phyloP scores from a whole-genome alignment of 2,888 invertebrate genomes.

The Conus canariensis region DNA sequence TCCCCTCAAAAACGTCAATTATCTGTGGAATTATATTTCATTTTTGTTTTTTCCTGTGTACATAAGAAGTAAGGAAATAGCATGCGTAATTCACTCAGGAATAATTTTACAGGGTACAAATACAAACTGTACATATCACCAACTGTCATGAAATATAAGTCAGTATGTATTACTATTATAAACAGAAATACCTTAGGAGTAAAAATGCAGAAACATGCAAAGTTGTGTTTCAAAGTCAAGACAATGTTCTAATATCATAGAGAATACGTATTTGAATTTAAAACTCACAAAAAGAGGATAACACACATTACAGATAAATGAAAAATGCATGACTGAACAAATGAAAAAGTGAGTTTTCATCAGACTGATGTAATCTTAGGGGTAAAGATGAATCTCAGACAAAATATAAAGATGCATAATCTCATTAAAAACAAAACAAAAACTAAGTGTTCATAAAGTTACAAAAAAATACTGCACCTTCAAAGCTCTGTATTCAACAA shows the following conservation, averaged over 20 bases:
- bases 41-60: too few species aligned
- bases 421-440: neutral
- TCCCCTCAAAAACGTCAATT: too few species aligned
- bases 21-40: too few species aligned
- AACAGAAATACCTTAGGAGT: neutral
- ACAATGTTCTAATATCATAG: too few species aligned
- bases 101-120: too few species aligned
- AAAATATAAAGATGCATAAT: neutral
- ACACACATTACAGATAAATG: neutral
- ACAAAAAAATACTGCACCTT: too few species aligned
- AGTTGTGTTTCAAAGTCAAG: neutral
- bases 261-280: neutral
- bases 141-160: neutral
- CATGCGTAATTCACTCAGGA: too few species aligned
- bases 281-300: neutral
- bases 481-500: neutral
- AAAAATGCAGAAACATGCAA: too few species aligned
- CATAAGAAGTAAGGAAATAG: too few species aligned
- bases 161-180: neutral
- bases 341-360: too few species aligned
- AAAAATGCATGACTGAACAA: neutral
- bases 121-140: conserved; percentile 21
- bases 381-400: too few species aligned
- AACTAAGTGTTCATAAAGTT: neutral
- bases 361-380: too few species aligned